These are phyloP conservation scores for Spialia ferax DNA, from an alignment of 2,888 invertebrate species.

Conservation along the genomic window DNA sequence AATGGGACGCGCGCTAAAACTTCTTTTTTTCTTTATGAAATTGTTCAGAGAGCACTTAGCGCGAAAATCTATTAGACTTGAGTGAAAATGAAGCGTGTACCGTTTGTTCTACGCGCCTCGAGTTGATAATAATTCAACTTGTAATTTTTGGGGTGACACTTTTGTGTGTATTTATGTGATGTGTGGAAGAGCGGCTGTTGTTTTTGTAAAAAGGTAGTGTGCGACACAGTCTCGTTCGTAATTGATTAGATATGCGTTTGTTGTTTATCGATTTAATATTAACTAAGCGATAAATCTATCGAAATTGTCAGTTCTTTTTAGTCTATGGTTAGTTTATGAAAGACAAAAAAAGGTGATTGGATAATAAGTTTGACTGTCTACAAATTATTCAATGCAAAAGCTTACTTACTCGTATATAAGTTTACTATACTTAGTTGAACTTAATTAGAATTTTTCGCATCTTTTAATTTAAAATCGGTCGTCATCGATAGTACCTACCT, in stretches of 20 bases:
- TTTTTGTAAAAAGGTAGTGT: background rate
- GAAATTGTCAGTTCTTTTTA: too few relatives aligned
- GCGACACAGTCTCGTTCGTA: background rate
- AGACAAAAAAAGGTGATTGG: too few relatives aligned
- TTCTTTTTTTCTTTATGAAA: conserved; percentile 77
- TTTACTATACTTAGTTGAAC: too few relatives aligned
- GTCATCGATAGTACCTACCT: too few relatives aligned
- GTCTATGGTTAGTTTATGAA: too few relatives aligned
- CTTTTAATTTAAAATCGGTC: too few relatives aligned
- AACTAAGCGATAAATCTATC: background rate
- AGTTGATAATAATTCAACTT: conserved; percentile 29
- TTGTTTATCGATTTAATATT: background rate
- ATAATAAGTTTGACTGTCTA: too few relatives aligned
- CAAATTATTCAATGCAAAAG: too few relatives aligned
- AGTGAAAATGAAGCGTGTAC: conserved; percentile 57
- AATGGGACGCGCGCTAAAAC: conserved; percentile 72
- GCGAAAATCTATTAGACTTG: conserved; percentile 75
- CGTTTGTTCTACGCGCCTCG: conserved; percentile 45
- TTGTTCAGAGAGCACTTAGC: conserved; percentile 80
- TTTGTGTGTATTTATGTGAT: conserved; percentile 26
- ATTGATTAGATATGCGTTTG: background rate
- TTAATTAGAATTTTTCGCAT: too few relatives aligned
- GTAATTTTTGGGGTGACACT: conserved; percentile 31
- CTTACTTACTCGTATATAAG: too few relatives aligned
- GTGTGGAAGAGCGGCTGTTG: background rate